Conservation (phyloP, 2,888 invertebrate species). For the Caenorhabditis sp. region DNA sequence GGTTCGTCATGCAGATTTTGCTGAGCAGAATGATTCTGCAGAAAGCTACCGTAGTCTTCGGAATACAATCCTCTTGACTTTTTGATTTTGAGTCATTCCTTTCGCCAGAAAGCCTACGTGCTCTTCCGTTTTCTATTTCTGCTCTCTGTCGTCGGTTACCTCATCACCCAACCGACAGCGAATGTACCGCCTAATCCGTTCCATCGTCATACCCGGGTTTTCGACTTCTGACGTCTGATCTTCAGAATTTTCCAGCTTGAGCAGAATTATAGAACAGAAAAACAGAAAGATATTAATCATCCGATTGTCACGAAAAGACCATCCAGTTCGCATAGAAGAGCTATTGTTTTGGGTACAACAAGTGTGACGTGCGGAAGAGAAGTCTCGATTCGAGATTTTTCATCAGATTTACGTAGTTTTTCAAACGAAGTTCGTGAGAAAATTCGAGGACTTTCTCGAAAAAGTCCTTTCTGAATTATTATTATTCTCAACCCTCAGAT, state of each 20-base stretch:
- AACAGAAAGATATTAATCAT: too few species aligned
- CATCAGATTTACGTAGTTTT: background rate
- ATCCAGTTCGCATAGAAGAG: too few species aligned
- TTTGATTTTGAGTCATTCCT: background rate
- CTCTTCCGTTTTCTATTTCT: background rate
- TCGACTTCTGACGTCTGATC: background rate
- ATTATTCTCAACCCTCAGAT: background rate
- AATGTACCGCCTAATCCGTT: conserved; percentile 21
- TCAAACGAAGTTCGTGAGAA: too few species aligned
- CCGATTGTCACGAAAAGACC: too few species aligned
- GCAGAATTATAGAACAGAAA: background rate
- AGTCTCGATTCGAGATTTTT: too few species aligned
- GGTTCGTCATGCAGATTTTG: background rate
- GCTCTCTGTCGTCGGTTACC: background rate
- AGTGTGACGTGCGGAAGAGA: too few species aligned
- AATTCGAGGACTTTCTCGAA: background rate
- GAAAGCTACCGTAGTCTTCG: background rate
- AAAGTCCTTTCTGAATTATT: background rate
- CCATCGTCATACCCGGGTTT: background rate
- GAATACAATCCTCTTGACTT: background rate
- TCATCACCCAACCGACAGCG: background rate
- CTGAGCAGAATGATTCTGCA: too few species aligned
- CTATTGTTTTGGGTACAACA: too few species aligned
- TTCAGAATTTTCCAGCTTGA: background rate
- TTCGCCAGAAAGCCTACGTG: background rate